Conservation (phyloP, 2,797 vertebrate genomes). For the Microtus obscurus region DNA sequence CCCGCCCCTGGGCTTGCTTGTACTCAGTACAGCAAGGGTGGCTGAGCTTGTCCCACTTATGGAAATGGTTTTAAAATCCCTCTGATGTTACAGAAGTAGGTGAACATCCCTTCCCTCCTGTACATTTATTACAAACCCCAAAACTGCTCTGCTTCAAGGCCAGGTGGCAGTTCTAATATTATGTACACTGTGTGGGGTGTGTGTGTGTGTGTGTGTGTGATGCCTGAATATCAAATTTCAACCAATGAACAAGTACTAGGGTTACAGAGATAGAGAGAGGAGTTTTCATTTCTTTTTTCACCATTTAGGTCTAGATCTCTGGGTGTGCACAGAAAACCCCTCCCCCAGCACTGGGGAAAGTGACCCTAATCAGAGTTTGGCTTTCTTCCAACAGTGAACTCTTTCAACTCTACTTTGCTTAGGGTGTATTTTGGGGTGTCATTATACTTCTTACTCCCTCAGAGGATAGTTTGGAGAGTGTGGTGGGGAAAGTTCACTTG, state of each 20-base stretch:
- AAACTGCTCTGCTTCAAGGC: neutral
- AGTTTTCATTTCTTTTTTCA: slow-evolving; percentile 28
- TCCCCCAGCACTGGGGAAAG: slow-evolving; percentile 43
- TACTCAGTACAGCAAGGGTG: slow-evolving; percentile 23
- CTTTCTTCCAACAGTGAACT: slow-evolving; percentile 56
- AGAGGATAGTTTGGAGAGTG: slow-evolving; percentile 24
- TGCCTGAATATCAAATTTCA: slow-evolving; percentile 10
- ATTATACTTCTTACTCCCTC: slow-evolving; percentile 40
- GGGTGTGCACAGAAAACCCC: neutral
- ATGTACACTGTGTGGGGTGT: neutral
- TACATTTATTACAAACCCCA: slow-evolving; percentile 31
- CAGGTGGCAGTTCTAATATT: neutral
- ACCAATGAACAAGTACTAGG: slow-evolving; percentile 44
- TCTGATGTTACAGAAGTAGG: slow-evolving; percentile 26
- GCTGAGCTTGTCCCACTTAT: slow-evolving; percentile 25
- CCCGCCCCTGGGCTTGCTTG: neutral
- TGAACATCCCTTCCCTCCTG: neutral
- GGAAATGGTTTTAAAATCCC: slow-evolving; percentile 53
- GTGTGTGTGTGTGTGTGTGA: neutral
- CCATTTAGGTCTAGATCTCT: slow-evolving; percentile 36
- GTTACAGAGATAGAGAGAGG: neutral
- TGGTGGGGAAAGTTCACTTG: slow-evolving; percentile 40
- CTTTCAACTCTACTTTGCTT: slow-evolving; percentile 45
- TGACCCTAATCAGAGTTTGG: slow-evolving; percentile 32
- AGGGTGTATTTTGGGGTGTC: slow-evolving; percentile 3